A percentile compares a stretch with the other conserved stretches of the same genome.
Evolutionary conservation across 1,140 invertebrate species (phyloP).

Genomic region (Polypedilum pembai): DNA sequence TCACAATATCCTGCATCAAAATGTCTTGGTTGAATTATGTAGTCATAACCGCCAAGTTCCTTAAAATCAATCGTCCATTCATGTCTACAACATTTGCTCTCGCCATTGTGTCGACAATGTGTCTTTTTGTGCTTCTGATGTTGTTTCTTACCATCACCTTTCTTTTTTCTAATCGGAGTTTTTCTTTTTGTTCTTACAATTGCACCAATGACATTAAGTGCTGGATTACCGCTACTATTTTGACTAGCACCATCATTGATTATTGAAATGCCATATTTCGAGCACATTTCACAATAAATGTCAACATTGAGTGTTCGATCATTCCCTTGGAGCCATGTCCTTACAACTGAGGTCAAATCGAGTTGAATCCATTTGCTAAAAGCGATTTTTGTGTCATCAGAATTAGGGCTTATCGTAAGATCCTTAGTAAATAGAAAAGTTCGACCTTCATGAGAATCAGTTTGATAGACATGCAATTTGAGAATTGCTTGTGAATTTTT

Average conservation of each 20-base stretch:
- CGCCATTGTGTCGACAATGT: conserved; percentile 44
- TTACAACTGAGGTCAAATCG: conserved; percentile 48
- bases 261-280: conserved; percentile 38
- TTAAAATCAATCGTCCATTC: conserved; percentile 57
- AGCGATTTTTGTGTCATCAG: not conserved
- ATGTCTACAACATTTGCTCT: conserved; percentile 58
- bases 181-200: conserved; percentile 32
- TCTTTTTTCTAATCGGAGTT: conserved; percentile 28
- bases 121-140: conserved; percentile 43
- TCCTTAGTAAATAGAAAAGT: not conserved
- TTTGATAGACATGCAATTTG: not conserved
- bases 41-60: conserved; percentile 59
- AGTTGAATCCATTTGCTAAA: conserved; percentile 48
- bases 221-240: conserved; percentile 36
- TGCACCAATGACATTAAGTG: conserved; percentile 45
- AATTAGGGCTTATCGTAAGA: not conserved
- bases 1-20: conserved; percentile 68
- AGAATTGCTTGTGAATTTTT: not conserved
- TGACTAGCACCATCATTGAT: conserved; percentile 35
- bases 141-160: conserved; percentile 33
- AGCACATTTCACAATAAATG: conserved; percentile 45
- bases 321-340: conserved; percentile 44
- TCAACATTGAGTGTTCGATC: conserved; percentile 47
- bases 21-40: conserved; percentile 59
- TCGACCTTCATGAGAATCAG: not conserved